Evolutionary conservation across 2,113 vertebrate species (phyloP).

Genomic region (Pogona vitticeps): DNA sequence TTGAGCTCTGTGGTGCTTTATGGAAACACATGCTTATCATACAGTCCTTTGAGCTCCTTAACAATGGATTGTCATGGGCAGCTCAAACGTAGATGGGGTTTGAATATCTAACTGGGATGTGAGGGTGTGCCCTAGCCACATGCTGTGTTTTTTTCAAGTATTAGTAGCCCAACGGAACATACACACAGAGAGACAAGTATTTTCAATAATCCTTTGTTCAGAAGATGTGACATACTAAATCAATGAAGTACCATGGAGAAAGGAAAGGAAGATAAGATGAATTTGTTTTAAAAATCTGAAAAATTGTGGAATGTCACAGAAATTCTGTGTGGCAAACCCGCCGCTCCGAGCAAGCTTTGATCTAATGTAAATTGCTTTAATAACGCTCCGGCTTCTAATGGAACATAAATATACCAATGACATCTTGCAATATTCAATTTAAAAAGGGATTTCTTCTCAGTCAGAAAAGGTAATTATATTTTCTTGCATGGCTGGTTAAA

Average conservation of each 20-base stretch:
- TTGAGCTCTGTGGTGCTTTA: not conserved
- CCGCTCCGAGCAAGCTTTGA: too few species aligned
- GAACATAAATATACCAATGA: not conserved
- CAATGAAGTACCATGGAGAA: not conserved
- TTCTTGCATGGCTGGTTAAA: not conserved
- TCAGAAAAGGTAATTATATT: constrained; percentile 9
- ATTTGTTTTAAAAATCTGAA: not conserved
- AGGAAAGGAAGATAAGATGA: not conserved
- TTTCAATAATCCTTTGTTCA: not conserved
- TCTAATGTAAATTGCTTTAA: not conserved
- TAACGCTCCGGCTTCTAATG: not conserved
- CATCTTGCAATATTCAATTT: not conserved
- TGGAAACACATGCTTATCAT: not conserved
- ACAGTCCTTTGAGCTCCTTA: not conserved
- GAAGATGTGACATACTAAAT: not conserved
- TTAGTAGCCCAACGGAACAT: not conserved
- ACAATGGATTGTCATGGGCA: not conserved
- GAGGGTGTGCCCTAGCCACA: not conserved
- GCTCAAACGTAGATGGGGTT: not conserved
- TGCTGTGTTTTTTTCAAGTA: not conserved
- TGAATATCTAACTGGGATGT: not conserved
- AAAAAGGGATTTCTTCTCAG: not conserved
- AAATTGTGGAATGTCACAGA: not conserved
- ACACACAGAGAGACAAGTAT: not conserved
- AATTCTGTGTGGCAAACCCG: not conserved